Evolutionary conservation across 2,113 vertebrate genomes (phyloP).

Genomic region (Probosciger aterrimus): DNA sequence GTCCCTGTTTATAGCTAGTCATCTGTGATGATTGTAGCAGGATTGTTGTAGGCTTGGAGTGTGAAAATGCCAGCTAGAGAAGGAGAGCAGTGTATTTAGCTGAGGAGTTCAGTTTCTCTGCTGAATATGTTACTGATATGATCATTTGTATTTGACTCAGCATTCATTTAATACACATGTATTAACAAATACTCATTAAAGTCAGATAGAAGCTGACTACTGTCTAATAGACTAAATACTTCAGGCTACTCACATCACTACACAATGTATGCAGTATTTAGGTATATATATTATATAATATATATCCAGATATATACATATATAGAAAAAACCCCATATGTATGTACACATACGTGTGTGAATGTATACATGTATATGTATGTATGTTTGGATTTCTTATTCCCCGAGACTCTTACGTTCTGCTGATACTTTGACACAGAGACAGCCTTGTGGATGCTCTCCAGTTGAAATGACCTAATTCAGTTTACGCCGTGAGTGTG

Average conservation of each 20-base stretch:
- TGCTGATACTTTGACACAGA: neutral
- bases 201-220: neutral
- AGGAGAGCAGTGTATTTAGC: neutral
- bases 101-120: neutral
- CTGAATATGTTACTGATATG: neutral
- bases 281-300: accelerated
- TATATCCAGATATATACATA: neutral
- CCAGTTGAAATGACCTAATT: neutral
- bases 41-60: neutral
- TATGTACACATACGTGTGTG: neutral
- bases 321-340: neutral
- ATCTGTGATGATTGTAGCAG: neutral
- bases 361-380: neutral
- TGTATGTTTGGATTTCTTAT: neutral
- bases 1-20: neutral
- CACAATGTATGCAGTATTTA: neutral
- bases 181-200: neutral
- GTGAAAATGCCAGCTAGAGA: neutral
- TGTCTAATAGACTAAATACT: neutral
- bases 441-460: neutral
- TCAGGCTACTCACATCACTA: neutral
- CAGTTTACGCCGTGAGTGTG: neutral
- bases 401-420: neutral
- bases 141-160: neutral
- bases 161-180: neutral